Percentiles rank a stretch among this genome's conserved stretches.
These are phyloP conservation scores for Druon quercuslanigerum DNA, from an alignment of 1,140 invertebrate species.

Conservation along the genomic window DNA sequence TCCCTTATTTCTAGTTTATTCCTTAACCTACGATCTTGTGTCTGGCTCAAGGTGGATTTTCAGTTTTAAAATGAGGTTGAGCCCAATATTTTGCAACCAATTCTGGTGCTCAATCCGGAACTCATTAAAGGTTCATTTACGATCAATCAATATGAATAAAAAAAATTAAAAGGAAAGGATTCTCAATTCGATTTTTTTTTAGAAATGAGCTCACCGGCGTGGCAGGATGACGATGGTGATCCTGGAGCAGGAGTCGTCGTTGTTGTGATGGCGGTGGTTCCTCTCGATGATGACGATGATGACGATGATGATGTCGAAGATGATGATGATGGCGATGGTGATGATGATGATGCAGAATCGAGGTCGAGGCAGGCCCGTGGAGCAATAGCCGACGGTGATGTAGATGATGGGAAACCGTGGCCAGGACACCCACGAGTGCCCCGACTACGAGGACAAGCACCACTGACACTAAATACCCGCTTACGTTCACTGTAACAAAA, in stretches of 20 bases:
- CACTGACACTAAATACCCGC: slow-evolving; percentile 69
- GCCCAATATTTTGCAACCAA: no score
- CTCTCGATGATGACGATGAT: slow-evolving; percentile 57
- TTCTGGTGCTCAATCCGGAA: no score
- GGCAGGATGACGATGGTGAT: slow-evolving; percentile 63
- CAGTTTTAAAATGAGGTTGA: no score
- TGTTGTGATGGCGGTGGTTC: slow-evolving; percentile 61
- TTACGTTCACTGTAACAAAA: slow-evolving; percentile 63
- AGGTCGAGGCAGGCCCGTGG: slow-evolving; percentile 61
- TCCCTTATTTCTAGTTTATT: no score
- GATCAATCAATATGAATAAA: no score
- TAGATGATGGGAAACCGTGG: slow-evolving; percentile 69
- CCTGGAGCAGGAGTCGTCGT: slow-evolving; percentile 63
- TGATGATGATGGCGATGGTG: slow-evolving; percentile 62
- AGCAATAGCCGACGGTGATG: slow-evolving; percentile 66
- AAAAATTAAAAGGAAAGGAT: no score
- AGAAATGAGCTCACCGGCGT: slow-evolving; percentile 62
- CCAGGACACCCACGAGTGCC: slow-evolving; percentile 66
- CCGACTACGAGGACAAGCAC: slow-evolving; percentile 68
- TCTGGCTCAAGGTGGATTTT: no score
- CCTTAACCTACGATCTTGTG: no score
- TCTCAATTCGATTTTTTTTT: not conserved
- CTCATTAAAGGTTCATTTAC: no score
- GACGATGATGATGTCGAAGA: slow-evolving; percentile 53
- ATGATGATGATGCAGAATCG: slow-evolving; percentile 65